Conservation (phyloP, 1,140 invertebrate species). For the Acromyrmex echinatior region DNA sequence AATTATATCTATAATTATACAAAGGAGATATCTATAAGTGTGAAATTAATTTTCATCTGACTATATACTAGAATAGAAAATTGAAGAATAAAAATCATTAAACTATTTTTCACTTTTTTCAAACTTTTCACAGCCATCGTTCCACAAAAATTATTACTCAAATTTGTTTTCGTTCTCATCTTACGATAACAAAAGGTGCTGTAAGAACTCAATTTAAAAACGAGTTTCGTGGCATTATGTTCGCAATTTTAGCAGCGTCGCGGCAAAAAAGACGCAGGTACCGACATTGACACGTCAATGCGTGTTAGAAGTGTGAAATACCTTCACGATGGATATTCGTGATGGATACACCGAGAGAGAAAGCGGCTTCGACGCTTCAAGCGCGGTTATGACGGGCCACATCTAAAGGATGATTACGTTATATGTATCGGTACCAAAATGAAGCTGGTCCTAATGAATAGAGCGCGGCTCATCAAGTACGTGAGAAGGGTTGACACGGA, state of each 20-base stretch:
- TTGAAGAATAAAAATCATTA: not conserved
- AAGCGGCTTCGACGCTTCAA: not conserved
- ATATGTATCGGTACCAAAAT: constrained; percentile 30
- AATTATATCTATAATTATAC: constrained; percentile 19
- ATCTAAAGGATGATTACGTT: constrained; percentile 35
- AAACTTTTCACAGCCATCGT: not conserved
- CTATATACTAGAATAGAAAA: not conserved
- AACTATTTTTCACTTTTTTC: not conserved
- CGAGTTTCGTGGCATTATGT: not conserved
- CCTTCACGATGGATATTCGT: constrained; percentile 18
- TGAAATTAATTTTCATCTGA: not conserved
- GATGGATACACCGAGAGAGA: constrained; percentile 1
- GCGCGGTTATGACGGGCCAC: not conserved
- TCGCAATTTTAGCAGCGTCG: constrained; percentile 28
- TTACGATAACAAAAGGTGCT: not conserved
- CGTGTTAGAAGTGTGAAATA: constrained; percentile 9
- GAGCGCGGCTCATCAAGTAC: constrained; percentile 32
- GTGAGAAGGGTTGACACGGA: constrained; percentile 49
- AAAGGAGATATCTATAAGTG: not conserved
- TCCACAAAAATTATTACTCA: not conserved
- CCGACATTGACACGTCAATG: constrained; percentile 43
- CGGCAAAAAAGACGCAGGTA: constrained; percentile 16
- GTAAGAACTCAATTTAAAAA: constrained; percentile 20
- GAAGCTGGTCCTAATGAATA: constrained; percentile 59
- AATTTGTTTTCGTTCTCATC: not conserved